Conservation (phyloP, 2,113 vertebrate genomes). For the Megaceryle maxima region DNA sequence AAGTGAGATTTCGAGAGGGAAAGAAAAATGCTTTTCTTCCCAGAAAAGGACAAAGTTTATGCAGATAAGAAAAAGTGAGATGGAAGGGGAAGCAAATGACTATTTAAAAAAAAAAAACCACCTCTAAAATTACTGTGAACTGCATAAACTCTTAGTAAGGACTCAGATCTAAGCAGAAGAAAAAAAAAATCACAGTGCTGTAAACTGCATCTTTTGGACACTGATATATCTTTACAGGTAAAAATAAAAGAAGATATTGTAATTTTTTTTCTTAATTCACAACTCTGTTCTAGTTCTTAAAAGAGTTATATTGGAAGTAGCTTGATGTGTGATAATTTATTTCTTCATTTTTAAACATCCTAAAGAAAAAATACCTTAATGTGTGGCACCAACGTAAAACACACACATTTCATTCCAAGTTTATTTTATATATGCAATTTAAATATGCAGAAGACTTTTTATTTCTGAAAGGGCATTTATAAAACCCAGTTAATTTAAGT, state of each 20-base stretch:
- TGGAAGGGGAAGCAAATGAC: not conserved
- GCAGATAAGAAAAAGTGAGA: constrained; percentile 52
- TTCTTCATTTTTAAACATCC: not conserved
- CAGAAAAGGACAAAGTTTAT: constrained; percentile 46
- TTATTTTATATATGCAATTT: not conserved
- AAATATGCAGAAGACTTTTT: not conserved
- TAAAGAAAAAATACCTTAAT: not conserved
- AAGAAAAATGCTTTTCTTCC: constrained; percentile 53
- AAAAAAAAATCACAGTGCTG: constrained; percentile 1
- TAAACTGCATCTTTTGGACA: not conserved
- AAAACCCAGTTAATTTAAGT: not conserved
- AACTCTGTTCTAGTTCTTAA: not conserved
- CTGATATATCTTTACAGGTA: not conserved
- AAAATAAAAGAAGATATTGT: not conserved
- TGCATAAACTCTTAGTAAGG: not conserved
- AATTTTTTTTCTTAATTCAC: not conserved
- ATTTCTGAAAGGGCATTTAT: not conserved
- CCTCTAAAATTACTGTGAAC: not conserved
- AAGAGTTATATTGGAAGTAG: not conserved
- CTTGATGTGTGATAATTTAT: not conserved
- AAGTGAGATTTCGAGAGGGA: constrained; percentile 69
- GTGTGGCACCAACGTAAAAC: not conserved
- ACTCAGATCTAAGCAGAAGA: not conserved
- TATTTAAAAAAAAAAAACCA: not conserved
- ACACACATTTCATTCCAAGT: not conserved